Evolutionary conservation across 2,888 invertebrate genomes (phyloP), one percentile per base, ranked within the genome.

Genomic region (Rambutsinella grinnellia): DNA sequence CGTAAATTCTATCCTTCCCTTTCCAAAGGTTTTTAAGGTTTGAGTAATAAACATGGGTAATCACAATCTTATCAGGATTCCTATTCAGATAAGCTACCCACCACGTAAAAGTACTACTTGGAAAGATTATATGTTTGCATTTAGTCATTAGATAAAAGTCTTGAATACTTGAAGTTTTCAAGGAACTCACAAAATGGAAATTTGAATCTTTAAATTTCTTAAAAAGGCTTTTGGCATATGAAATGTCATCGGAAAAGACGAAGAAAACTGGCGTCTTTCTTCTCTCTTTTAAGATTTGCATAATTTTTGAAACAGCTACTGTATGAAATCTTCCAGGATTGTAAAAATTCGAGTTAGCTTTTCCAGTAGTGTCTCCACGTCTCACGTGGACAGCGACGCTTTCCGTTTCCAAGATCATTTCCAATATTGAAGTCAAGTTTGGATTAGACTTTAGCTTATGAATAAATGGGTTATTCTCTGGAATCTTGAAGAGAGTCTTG

Each of bases 341-440:
- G 5, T 17, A 17, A 44, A 36, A 71, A 3, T 23, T 53, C 0
- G 0, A 2, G n/a, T n/a, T n/a, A 13, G 5, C 23, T 1, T 13
- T 54, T 3, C 8, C 0, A 21, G 76, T 74, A 19, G 78, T 76
- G 1, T 76, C 78, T 24, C n/a, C n/a, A n/a, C n/a, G n/a, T n/a
- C n/a, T n/a, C n/a, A n/a, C n/a, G n/a, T n/a, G n/a, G n/a, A n/a
- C 67, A 2, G 74, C 63, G 2, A 80, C 78, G 56, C 78, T 80
- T 28, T 77, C 71, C n/a, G 53, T 27, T 44, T 24, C 6, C 3
- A 60, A 2, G 2, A 44, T 57, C 15, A 53, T 36, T 1, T 51
- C 15, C 13, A 28, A 8, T 0, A 60, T 2, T 15, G 23, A 17
- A 0, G n/a, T 15, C n/a, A 10, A 28, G n/a, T 57, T 46, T 1